A percentile compares a stretch with the other conserved stretches of the same genome.
Evolutionary conservation across 2,888 invertebrate genomes (phyloP).

Genomic region (Epinotia bilunana): DNA sequence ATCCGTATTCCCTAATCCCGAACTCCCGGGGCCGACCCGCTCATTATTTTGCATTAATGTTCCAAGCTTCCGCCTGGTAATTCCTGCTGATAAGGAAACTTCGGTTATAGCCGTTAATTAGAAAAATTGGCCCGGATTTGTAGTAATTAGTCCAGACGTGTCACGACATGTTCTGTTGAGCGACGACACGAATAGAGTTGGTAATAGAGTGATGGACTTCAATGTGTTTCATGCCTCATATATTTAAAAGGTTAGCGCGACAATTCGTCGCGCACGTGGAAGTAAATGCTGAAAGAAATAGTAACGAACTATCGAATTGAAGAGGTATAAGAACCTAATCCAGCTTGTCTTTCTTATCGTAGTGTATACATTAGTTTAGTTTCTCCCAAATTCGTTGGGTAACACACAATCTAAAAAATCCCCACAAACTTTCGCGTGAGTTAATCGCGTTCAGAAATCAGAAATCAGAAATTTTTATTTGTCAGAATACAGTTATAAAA

Average conservation of each 20-base stretch:
- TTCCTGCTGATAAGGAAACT: constrained; percentile 72
- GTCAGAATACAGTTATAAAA: too few relatives aligned
- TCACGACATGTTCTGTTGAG: not conserved
- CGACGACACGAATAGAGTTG: not conserved
- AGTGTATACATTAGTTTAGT: too few relatives aligned
- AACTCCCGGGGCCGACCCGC: constrained; percentile 71
- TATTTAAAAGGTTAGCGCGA: not conserved
- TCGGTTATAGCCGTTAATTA: constrained; percentile 66
- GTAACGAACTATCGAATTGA: too few relatives aligned
- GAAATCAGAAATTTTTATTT: too few relatives aligned
- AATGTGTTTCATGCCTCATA: not conserved
- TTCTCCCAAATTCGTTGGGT: too few relatives aligned
- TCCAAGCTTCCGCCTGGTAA: constrained; percentile 71
- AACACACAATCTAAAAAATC: too few relatives aligned
- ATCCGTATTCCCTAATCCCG: constrained; percentile 63
- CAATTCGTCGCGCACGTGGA: too few relatives aligned
- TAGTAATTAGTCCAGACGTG: constrained; percentile 24
- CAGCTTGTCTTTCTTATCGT: too few relatives aligned
- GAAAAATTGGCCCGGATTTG: constrained; percentile 51
- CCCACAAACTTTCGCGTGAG: too few relatives aligned
- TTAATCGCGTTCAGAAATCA: too few relatives aligned
- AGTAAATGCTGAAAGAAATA: too few relatives aligned
- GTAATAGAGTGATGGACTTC: not conserved
- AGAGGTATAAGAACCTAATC: too few relatives aligned
- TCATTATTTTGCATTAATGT: constrained; percentile 78